Base-by-base conservation (phyloP, 2,797 vertebrate genomes). In the Alectoris magna region DNA sequence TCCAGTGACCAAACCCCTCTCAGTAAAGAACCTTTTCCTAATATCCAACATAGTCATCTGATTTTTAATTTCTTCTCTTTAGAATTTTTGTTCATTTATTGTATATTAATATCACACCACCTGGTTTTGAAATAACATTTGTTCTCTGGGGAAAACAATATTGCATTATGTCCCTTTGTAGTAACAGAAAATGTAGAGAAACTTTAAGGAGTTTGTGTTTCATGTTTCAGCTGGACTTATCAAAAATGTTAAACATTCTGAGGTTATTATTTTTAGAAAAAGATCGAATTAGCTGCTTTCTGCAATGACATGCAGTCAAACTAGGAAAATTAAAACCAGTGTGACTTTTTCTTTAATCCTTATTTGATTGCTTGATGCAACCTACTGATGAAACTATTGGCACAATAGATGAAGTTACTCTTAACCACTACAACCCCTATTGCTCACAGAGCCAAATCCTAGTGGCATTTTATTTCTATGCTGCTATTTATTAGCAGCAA, bases 341-440 rank as follows among this genome's bases (percentile, higher is more conserved):
- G 63, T 81, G 91, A 88, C 84, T 94, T 91, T 90, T 95, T 68
- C 83, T 66, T 73, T 96, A 97, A 97, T 97, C 88, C 95, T 43
- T 95, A 94, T 96, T 87, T 88, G 96, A 93, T 97, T 94, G 88
- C 85, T 88, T 96, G 96, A 94, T 81, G 88, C 48, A 96, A 70
- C 87, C 79, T 92, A 80, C 66, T 89, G 79, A 66, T 93, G 87
- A 79, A 75, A 93, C 84, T 91, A 53, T 73, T 93, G 91, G 81
- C 48, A 21, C 69, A 84, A 80, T 87, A 84, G 44, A 95, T 94
- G 84, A 95, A 90, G 77, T 96, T 93, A 93, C 84, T 94, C 55
- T 94, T 70, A 97, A 93, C 81, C 90, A 72, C 78, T 36, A 81
- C 71, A 89, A 63, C 73, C 85, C 75, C 27, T 90, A 29, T 71